Evolutionary conservation across 2,113 vertebrate species (phyloP), one percentile per base, ranked within the genome.

Genomic region (Peucedramus taeniatus): DNA sequence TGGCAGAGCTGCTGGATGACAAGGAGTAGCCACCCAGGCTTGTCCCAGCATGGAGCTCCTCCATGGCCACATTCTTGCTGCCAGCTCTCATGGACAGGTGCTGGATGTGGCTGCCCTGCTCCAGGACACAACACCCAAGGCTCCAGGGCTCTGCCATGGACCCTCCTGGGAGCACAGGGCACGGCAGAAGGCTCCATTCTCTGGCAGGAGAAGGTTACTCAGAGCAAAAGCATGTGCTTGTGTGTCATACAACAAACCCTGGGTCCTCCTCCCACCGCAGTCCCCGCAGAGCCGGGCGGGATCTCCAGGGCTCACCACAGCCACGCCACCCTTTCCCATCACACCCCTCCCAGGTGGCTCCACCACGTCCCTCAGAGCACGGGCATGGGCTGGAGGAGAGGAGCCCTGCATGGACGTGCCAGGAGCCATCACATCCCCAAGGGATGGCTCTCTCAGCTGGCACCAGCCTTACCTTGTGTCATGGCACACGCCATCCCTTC

Each of bases 71-170:
- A 18, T 6, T 33, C 51, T 9, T 2, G 0, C 79, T 77, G 37
- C 50, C 79, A 83, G 49, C 16, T 85, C 57, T 70, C 61, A 54
- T 0, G 4, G 60, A 15, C 2, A 4, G 35, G 22, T 8, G 6
- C 31, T 9, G 37, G 42, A 35, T 1, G 7, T 35, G 33, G 44
- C 75, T 42, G 28, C 27, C 15, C 8, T 3, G 33, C 57, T 47
- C 68, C 1, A 4, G 39, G 60, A 72, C 69, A 28, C 7, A 2
- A 4, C 0, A 0, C 23, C 13, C 13, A 0, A 0, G 0, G 17
- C 30, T 35, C 53, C 50, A 30, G 0, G 0, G 40, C 18, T 83
- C 53, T 85, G n/a, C 15, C 76, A 15, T 9, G 31, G 42, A 30
- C n/a, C 15, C 65, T n/a, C 31, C 54, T 3, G 7, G 31, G 33